Evolutionary conservation across 1,140 invertebrate species (phyloP), one percentile per base, ranked within the genome.

Genomic region (Coenobita brevimanus): DNA sequence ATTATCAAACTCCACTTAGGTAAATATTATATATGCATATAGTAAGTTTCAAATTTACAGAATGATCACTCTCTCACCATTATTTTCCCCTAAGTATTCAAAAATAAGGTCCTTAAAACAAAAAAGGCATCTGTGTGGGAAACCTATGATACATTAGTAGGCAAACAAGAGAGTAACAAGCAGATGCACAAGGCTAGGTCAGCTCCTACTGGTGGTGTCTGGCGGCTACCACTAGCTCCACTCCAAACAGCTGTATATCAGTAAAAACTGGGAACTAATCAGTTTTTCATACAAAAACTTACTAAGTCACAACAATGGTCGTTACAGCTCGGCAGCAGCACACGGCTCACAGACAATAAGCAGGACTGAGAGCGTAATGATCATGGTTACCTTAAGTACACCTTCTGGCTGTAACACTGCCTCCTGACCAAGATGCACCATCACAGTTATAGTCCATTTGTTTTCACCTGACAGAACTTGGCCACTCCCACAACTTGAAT

Each of bases 151-250:
- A 89, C 82, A 89, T 85, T 85, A 85, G 88, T 85, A 82, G 82
- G 83, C 88, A 89, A 86, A 89, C 88, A 89, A 89, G 88, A 89
- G 62, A 82, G 80, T 88, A 88, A 88, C 86, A 88, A 88, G 86
- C 86, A 50, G 86, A 88, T 88, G 86, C 80, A 88, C 43, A 79
- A 88, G 80, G 80, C 79, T 88, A 79, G 80, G 75, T 82, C 86
- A 88, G 80, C 86, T 88, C 86, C 86, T 87, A 87, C 41, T 36
- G 85, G 79, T 87, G 85, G 85, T 86, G 83, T 71, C 64, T 80
- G 71, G 62, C 79, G 81, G 71, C 86, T 82, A 88, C 86, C 80
- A 82, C 86, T 88, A 88, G 50, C 73, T 88, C 86, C 86, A 82
- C 80, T 88, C 80, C 86, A 88, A 88, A 88, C 86, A 82, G 79